Evolutionary conservation across 1,140 invertebrate species (phyloP).

Genomic region (Paraescarpia echinospica): DNA sequence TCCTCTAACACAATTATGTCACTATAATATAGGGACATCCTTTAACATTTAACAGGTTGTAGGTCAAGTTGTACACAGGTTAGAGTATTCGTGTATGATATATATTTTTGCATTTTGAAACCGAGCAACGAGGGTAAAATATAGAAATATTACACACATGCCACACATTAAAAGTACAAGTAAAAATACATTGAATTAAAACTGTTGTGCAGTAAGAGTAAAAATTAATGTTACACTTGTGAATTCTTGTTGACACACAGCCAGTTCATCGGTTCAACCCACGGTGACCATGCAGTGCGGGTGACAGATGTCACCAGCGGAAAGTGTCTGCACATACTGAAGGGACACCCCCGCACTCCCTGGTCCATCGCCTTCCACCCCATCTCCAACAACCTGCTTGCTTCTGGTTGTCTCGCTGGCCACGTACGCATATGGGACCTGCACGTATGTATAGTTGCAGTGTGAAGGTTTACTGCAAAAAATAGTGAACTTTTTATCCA

Average conservation of each 20-base stretch:
- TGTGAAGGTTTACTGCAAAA: neutral
- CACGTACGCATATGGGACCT: conserved; percentile 91
- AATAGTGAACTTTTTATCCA: neutral
- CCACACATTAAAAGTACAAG: neutral
- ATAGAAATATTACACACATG: too few species aligned
- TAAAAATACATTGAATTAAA: neutral
- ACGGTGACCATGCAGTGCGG: conserved; percentile 90
- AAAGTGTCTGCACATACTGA: conserved; percentile 75
- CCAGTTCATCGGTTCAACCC: conserved; percentile 82
- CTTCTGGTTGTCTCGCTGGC: conserved; percentile 84
- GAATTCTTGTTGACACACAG: conserved; percentile 57
- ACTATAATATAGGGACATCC: too few species aligned
- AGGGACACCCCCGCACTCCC: conserved; percentile 84
- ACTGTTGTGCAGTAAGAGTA: neutral
- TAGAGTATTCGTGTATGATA: too few species aligned
- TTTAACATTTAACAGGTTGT: too few species aligned
- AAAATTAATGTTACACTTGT: neutral
- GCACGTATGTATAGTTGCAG: conserved; percentile 66
- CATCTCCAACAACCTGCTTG: conserved; percentile 78
- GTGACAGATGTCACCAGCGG: conserved; percentile 78
- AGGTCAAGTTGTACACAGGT: too few species aligned
- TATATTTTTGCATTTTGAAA: too few species aligned
- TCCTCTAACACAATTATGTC: too few species aligned
- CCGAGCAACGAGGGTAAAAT: neutral
- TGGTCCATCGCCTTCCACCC: conserved; percentile 92